Evolutionary conservation across 2,797 vertebrate genomes (phyloP), one percentile per base, ranked within the genome.

Genomic region (Phoeniculus purpureus): DNA sequence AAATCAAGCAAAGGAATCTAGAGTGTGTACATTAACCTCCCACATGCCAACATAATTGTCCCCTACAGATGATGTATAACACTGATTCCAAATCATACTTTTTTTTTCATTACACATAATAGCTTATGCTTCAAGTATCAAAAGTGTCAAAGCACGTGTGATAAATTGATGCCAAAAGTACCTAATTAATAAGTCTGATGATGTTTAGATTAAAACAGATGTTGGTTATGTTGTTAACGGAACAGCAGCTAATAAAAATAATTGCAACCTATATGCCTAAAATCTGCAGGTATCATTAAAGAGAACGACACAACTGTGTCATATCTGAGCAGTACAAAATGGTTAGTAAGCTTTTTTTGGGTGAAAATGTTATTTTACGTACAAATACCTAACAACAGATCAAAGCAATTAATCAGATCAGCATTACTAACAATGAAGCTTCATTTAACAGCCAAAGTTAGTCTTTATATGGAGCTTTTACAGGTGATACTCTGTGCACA

Each of bases 1-100:
- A 97, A 97, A 97, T 97, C 97, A 97, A 96, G 96, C 95, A 93
- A 95, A 96, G 95, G 87, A 96, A 96, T 95, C 96, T 94, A 85
- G 90, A 96, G 91, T 93, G 94, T 95, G 92, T 95, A 92, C 94
- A 97, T 97, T 97, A 97, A 96, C 97, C 97, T 97, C 97, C 96
- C 94, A 96, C 96, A 95, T 74, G 96, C 93, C 97, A 97, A 96
- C 94, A 95, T 97, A 96, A 96, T 96, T 97, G 97, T 92, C 95
- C 96, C 94, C 91, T 78, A 87, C 92, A 89, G 93, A 96, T 97
- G 97, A 98, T 96, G 89, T 95, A 97, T 95, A 92, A 93, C 89
- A 26, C 81, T 43, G 87, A 89, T 86, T 96, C 95, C 92, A 93
- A 95, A 94, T 91, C 88, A 92, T 92, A 94, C 85, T 95, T 96